A percentile compares a stretch with the other conserved stretches of the same genome.
Conservation (phyloP, 2,113 vertebrate genomes). For the Pardalotus punctatus region DNA sequence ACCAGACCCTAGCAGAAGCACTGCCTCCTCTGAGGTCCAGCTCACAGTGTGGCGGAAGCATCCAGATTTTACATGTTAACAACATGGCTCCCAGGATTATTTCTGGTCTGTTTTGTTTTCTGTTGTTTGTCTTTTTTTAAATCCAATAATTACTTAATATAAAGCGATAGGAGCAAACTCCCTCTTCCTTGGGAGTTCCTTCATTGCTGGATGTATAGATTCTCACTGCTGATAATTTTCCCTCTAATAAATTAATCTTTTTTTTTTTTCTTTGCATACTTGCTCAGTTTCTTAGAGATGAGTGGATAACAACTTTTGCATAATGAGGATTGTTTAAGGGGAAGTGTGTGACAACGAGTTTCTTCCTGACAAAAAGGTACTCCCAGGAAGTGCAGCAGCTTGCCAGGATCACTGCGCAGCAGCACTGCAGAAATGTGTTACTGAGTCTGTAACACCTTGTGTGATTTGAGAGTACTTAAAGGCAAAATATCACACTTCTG, state of each 20-base stretch:
- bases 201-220: not conserved
- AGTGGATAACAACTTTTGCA: not conserved
- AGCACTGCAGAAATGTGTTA: not conserved
- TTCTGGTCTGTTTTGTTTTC: not conserved
- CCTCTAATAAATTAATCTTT: not conserved
- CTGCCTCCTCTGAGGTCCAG: not conserved
- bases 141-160: not conserved
- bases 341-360: not conserved
- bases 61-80: not conserved
- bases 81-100: not conserved
- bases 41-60: not conserved
- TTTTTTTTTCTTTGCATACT: not conserved
- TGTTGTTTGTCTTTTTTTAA: not conserved
- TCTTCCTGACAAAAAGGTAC: not conserved
- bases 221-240: not conserved
- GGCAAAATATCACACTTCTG: not conserved
- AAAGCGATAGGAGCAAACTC: not conserved
- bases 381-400: not conserved
- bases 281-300: not conserved
- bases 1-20: not conserved
- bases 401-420: not conserved
- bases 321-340: not conserved
- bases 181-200: not conserved
- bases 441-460: not conserved
- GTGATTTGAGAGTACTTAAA: not conserved